phyloP scores from a whole-genome alignment of 2,113 vertebrate genomes.

The Hipposideros armiger region DNA sequence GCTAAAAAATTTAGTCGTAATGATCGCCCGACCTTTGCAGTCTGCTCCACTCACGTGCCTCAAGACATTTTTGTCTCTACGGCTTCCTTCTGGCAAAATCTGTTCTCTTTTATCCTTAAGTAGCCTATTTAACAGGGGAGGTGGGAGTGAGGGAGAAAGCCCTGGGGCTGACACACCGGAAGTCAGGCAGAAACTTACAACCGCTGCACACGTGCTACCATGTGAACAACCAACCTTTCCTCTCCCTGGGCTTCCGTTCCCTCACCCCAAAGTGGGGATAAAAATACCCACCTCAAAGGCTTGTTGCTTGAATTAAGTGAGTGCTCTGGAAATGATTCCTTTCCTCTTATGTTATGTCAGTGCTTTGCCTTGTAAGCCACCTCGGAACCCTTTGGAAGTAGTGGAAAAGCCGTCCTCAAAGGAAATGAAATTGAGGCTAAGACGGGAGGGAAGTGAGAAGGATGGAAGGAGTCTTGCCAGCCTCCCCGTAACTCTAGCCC shows the following conservation, averaged over 20 bases:
- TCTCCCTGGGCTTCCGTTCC: too few species aligned
- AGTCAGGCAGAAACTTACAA: background rate
- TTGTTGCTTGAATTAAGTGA: background rate
- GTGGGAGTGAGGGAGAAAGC: background rate
- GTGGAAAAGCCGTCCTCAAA: background rate
- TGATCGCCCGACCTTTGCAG: background rate
- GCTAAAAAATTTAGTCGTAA: background rate
- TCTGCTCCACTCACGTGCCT: accelerated
- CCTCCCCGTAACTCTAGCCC: background rate
- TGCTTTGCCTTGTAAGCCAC: background rate
- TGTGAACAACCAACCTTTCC: background rate
- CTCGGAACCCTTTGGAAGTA: background rate
- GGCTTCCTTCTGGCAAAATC: conserved; percentile 21
- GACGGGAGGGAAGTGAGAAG: background rate
- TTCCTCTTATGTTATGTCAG: background rate
- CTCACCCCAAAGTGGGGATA: background rate
- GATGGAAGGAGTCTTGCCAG: background rate
- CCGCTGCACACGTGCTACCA: accelerated
- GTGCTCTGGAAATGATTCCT: background rate
- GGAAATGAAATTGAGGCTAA: background rate
- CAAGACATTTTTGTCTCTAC: background rate
- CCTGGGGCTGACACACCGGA: background rate
- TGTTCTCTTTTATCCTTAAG: background rate
- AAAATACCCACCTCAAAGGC: background rate
- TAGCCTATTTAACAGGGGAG: accelerated